Evolutionary conservation across 2,797 vertebrate genomes (phyloP).

Genomic region (Vultur gryphus): DNA sequence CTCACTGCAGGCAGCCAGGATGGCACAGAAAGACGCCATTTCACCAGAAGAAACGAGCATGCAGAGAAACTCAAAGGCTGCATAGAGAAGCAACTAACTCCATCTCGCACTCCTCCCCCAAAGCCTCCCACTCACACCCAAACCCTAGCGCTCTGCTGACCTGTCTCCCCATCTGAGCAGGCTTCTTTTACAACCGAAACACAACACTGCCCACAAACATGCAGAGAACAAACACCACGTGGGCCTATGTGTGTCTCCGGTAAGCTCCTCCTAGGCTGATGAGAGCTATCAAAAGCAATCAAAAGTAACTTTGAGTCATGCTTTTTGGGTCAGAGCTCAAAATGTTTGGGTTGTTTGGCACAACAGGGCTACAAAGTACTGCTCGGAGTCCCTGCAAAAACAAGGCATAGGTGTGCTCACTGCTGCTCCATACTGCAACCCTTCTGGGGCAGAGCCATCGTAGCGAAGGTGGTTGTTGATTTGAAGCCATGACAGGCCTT

Average conservation of each 20-base stretch:
- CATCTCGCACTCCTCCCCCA: not conserved
- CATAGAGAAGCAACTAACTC: not conserved
- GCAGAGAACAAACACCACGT: not conserved
- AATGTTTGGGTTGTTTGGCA: not conserved
- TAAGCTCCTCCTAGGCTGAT: not conserved
- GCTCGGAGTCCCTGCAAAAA: not conserved
- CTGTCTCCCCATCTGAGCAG: not conserved
- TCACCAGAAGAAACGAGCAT: not conserved
- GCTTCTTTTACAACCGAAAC: constrained; percentile 16
- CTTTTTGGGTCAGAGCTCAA: constrained; percentile 16
- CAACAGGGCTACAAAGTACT: not conserved
- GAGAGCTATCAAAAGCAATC: not conserved
- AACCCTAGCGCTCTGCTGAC: not conserved
- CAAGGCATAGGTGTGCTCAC: not conserved
- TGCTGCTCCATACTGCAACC: not conserved
- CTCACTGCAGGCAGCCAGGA: not conserved
- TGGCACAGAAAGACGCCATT: not conserved
- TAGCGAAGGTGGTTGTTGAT: not conserved
- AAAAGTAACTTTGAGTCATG: not conserved
- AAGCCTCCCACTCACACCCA: not conserved
- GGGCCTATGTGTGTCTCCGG: not conserved
- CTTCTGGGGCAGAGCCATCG: not conserved
- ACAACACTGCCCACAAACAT: constrained; percentile 13
- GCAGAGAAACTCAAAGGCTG: not conserved
- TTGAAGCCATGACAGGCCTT: not conserved